Percentiles rank a stretch among this genome's conserved stretches.
Conservation (phyloP, 2,113 vertebrate species). For the Hirundichthys speculiger region DNA sequence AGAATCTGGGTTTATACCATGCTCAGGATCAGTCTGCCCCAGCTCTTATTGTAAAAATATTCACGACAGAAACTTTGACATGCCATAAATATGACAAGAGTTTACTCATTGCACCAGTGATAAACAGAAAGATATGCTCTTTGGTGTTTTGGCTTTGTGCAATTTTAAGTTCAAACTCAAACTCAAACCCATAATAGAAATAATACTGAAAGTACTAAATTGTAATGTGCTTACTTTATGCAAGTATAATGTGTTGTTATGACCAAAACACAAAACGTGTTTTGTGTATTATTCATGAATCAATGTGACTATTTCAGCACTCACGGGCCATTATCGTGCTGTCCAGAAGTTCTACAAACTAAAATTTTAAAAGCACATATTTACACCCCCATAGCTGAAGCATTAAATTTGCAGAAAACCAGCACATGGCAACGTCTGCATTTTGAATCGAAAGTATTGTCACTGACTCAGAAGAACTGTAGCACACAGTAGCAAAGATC, state of each 20-base stretch:
- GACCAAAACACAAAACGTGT: constrained; percentile 59
- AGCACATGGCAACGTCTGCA: constrained; percentile 13
- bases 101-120: constrained; percentile 37
- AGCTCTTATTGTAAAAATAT: constrained; percentile 56
- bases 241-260: constrained; percentile 59
- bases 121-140: constrained; percentile 48
- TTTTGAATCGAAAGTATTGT: neutral
- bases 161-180: constrained; percentile 45
- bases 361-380: constrained; percentile 36
- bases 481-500: constrained; percentile 58
- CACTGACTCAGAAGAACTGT: constrained; percentile 29
- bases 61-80: constrained; percentile 38
- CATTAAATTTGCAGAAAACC: constrained; percentile 8
- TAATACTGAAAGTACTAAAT: constrained; percentile 54
- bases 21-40: constrained; percentile 33
- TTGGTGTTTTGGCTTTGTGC: constrained; percentile 53
- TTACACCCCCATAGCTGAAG: constrained; percentile 12
- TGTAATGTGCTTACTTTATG: constrained; percentile 58
- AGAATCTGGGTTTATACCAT: constrained; percentile 42
- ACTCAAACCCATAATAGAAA: constrained; percentile 41
- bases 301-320: constrained; percentile 34
- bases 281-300: constrained; percentile 33
- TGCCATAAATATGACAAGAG: constrained; percentile 44
- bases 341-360: constrained; percentile 27
- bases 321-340: constrained; percentile 29